A percentile compares a stretch with the other conserved stretches of the same genome.
These are phyloP conservation scores for Hippocampus barbouri DNA, from an alignment of 2,113 vertebrate genomes.

Conservation along the genomic window DNA sequence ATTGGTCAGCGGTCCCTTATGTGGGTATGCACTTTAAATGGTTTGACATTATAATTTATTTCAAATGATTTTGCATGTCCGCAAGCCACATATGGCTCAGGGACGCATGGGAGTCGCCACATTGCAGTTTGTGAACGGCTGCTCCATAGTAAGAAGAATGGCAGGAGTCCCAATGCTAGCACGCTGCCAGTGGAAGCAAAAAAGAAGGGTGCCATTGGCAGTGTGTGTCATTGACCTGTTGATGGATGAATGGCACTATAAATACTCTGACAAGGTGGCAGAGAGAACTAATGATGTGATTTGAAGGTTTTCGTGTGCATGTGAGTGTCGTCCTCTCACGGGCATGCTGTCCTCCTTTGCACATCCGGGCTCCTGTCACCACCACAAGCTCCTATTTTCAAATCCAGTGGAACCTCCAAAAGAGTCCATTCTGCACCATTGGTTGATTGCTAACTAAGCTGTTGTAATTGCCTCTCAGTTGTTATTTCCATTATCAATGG, in stretches of 20 bases:
- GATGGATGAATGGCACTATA: conserved; percentile 74
- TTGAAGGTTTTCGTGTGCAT: conserved; percentile 69
- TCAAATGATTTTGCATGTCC: not conserved
- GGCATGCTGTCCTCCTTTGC: conserved; percentile 64
- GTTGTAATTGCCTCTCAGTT: too few species aligned
- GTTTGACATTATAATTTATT: too few species aligned
- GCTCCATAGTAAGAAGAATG: conserved; percentile 36
- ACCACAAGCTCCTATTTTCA: conserved; percentile 7
- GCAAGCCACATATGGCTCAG: not conserved
- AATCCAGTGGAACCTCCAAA: not conserved
- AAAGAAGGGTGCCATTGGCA: conserved; percentile 70
- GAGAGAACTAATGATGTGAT: conserved; percentile 73
- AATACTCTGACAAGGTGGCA: conserved; percentile 75
- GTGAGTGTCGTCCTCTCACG: conserved; percentile 37
- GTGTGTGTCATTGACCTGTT: conserved; percentile 74
- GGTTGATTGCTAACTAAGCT: too few species aligned
- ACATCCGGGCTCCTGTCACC: conserved; percentile 17
- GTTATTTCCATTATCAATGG: too few species aligned
- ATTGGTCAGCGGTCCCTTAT: too few species aligned
- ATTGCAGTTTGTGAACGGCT: not conserved
- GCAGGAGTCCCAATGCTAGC: conserved; percentile 43
- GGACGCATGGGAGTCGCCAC: not conserved
- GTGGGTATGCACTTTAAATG: too few species aligned
- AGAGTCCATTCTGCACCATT: not conserved
- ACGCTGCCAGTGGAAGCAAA: conserved; percentile 46